Conservation (phyloP, 2,797 vertebrate species). For the Sebastes dallii region DNA sequence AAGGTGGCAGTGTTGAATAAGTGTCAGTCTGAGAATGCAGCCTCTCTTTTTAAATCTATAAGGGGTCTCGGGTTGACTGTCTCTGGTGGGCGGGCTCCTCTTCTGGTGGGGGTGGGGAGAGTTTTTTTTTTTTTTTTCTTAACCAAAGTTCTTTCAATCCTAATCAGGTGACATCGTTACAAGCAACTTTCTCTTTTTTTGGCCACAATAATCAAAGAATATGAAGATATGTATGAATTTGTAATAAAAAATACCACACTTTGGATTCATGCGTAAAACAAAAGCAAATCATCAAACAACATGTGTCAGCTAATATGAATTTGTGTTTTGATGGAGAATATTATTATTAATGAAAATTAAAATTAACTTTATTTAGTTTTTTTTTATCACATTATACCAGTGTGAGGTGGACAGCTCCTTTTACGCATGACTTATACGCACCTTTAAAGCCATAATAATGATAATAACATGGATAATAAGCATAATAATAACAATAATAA, state of each 20-base stretch:
- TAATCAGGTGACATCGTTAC: constrained; percentile 95
- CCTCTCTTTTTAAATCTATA: constrained; percentile 99
- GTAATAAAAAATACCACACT: neutral
- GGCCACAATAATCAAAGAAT: constrained; percentile 44
- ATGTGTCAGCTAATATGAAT: constrained; percentile 7
- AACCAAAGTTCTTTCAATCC: constrained; percentile 88
- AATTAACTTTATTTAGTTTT: neutral
- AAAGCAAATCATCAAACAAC: neutral
- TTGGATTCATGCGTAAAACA: neutral
- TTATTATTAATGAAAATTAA: neutral
- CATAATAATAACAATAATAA: neutral
- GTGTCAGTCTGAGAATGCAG: constrained; percentile 96
- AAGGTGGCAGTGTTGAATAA: constrained; percentile 96
- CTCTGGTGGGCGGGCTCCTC: constrained; percentile 98
- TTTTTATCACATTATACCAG: neutral
- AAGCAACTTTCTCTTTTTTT: constrained; percentile 78
- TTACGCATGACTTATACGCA: constrained; percentile 6
- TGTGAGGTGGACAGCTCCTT: neutral
- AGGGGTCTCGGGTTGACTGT: constrained; percentile 94
- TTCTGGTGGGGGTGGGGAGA: constrained; percentile 93
- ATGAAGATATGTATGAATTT: constrained; percentile 17
- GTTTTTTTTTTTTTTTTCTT: constrained; percentile 68
- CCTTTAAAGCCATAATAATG: neutral
- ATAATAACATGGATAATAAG: neutral
- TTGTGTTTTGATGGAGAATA: constrained; percentile 21